phyloP scores from a whole-genome alignment of 2,797 vertebrate genomes.

The Xenopus petersii region DNA sequence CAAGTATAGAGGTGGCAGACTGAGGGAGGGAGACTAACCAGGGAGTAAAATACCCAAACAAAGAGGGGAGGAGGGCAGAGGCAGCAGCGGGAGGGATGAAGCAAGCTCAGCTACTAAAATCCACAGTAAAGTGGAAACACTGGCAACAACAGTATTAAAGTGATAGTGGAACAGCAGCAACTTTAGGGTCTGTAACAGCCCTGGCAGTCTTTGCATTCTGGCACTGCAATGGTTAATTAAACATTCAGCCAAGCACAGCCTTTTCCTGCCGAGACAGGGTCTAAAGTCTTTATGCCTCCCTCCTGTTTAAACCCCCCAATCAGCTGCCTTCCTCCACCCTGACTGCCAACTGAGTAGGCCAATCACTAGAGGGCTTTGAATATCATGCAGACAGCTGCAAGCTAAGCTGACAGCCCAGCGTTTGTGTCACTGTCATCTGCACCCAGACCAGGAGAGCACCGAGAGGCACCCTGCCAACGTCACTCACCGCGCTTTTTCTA shows the following conservation, averaged over 20 bases:
- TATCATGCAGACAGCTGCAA: conserved; percentile 25
- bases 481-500: not conserved
- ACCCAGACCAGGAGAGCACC: conserved; percentile 9
- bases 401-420: conserved; percentile 29
- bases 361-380: not conserved
- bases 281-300: conserved; percentile 6
- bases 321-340: not conserved
- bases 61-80: not conserved
- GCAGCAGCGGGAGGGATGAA: no score
- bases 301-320: conserved; percentile 35
- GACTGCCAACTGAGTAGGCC: conserved; percentile 16
- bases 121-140: not conserved
- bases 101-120: not conserved
- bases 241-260: conserved; percentile 29
- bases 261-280: conserved; percentile 32
- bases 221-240: conserved; percentile 30
- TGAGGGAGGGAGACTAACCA: not conserved
- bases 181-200: not conserved
- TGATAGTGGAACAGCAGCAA: not conserved
- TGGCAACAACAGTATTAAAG: not conserved
- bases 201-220: not conserved
- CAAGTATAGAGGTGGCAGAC: not conserved
- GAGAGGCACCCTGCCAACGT: not conserved
- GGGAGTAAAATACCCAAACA: conserved; percentile 13
- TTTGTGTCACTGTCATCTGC: conserved; percentile 38